Evolutionary conservation across 2,888 invertebrate genomes (phyloP).

Genomic region (Eilema sororculum): DNA sequence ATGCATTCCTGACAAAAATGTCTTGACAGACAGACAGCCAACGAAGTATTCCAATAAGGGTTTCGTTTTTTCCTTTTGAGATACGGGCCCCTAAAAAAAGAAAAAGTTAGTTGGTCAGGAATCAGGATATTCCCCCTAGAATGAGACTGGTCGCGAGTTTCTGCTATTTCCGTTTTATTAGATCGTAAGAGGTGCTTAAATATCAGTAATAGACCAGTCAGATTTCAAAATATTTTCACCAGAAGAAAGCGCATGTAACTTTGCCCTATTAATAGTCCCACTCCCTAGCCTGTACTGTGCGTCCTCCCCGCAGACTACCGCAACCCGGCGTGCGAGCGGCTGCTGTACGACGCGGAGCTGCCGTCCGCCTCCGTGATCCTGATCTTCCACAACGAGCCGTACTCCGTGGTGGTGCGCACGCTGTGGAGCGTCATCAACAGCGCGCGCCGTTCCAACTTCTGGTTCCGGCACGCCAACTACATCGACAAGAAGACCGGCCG

Average conservation of each 20-base stretch:
- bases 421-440: conserved; percentile 96
- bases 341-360: conserved; percentile 86
- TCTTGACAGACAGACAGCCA: no score
- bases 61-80: no score
- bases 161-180: no score
- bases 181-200: no score
- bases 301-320: conserved; percentile 67
- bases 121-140: no score
- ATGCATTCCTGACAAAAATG: no score
- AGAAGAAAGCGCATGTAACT: background rate
- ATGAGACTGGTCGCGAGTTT: no score
- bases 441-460: conserved; percentile 81
- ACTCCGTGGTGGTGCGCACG: conserved; percentile 93
- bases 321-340: conserved; percentile 75
- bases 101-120: no score
- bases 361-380: conserved; percentile 92
- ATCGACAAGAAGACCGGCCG: conserved; percentile 62
- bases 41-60: no score
- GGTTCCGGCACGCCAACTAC: conserved; percentile 71
- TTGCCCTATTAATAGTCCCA: background rate
- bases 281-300: background rate
- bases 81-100: no score
- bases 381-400: conserved; percentile 97
- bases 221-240: no score
- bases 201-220: no score